Percentiles rank a stretch among this genome's conserved stretches.
Conservation (phyloP, 2,888 invertebrate genomes). For the Syrphus vitripennis region DNA sequence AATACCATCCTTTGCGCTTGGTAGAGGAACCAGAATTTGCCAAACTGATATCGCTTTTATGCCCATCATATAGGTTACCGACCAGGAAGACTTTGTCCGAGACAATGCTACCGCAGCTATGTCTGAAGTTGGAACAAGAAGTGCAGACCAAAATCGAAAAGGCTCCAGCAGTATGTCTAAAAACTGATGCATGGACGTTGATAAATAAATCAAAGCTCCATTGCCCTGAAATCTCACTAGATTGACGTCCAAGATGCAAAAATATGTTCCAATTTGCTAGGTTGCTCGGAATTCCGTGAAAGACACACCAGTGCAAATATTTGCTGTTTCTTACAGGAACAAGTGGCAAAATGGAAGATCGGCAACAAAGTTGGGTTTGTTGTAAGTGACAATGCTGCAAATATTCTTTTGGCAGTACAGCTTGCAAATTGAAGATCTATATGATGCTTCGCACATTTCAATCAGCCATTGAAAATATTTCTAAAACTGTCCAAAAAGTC, state of each 20-base stretch:
- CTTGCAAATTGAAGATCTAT: background rate
- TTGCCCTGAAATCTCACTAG: background rate
- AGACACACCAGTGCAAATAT: background rate
- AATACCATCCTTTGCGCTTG: slow-evolving; percentile 9
- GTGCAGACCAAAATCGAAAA: background rate
- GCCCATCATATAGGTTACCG: slow-evolving; percentile 12
- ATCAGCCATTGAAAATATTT: background rate
- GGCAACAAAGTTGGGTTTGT: background rate
- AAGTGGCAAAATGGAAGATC: background rate
- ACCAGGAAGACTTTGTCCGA: slow-evolving; percentile 4
- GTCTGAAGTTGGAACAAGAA: slow-evolving; percentile 16
- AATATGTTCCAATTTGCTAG: too few relatives aligned
- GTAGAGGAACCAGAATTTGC: slow-evolving; percentile 15
- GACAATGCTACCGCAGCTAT: slow-evolving; percentile 5
- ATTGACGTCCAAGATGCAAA: background rate
- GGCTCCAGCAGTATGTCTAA: background rate
- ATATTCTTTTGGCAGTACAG: background rate
- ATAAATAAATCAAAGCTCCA: background rate
- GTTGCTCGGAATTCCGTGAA: background rate
- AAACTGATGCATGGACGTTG: background rate
- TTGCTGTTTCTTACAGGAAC: background rate
- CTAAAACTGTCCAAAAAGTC: background rate
- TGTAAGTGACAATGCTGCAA: background rate
- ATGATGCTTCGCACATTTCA: background rate
- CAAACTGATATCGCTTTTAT: background rate